Evolutionary conservation across 2,113 vertebrate genomes (phyloP), one percentile per base, ranked within the genome.

Genomic region (Sterrhoptilus dennistouni): DNA sequence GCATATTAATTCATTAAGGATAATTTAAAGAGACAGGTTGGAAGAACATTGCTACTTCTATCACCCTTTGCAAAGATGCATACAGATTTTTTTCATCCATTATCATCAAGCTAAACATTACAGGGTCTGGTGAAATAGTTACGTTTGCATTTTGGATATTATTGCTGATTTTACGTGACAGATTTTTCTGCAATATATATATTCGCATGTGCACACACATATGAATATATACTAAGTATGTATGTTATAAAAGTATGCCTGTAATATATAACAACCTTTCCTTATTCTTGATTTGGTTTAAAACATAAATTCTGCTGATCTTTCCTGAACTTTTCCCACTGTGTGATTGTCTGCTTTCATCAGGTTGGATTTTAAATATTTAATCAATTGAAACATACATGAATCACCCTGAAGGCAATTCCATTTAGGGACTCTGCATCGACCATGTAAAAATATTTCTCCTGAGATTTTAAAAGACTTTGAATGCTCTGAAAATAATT

Each of bases 401-500:
- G 45, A 93, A 89, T 59, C 3, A 3, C 45, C 88, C 63, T 59
- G 53, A 93, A 93, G 89, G 86, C 47, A 83, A 70, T 66, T 94
- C 83, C 86, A 74, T 74, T 83, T 86, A 88, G 84, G 47, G 60
- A 59, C 38, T 88, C 52, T 63, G 38, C 50, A 59, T 3, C 4
- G 6, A 31, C 18, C 38, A 70, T 27, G 45, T 68, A 83, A 78
- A 91, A 93, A 71, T 85, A 90, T 77, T 95, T 95, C 54, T 90
- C n/a, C 54, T 25, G 63, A 90, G 88, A 93, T 25, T 83, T 92
- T 83, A 76, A 90, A 90, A 92, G 64, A 87, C 44, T 89, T 95
- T 87, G 76, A 74, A 74, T 85, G 45, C 45, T 93, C 81, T 87
- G 70, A 79, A 97, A 96, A 84, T 84, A 96, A 65, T 88, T 95